phyloP scores from a whole-genome alignment of 2,888 invertebrate species.

The Salticus scenicus region DNA sequence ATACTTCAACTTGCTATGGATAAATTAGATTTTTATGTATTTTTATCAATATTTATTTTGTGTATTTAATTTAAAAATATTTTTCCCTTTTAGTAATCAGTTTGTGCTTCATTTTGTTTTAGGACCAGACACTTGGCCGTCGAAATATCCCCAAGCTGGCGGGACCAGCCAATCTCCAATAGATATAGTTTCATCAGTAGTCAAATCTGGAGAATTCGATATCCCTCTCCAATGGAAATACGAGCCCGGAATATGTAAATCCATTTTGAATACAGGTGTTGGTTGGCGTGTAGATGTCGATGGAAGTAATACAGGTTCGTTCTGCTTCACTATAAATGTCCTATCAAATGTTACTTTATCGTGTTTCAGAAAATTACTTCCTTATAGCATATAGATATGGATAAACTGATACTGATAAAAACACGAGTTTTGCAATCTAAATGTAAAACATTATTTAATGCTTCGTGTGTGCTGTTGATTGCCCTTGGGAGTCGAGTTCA shows the following conservation, averaged over 20 bases:
- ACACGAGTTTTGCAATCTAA: neutral
- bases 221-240: constrained; percentile 84
- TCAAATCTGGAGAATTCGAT: constrained; percentile 73
- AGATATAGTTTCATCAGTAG: constrained; percentile 82
- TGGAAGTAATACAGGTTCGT: constrained; percentile 45
- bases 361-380: neutral
- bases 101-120: no score
- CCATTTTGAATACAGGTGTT: constrained; percentile 86
- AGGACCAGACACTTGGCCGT: constrained; percentile 91
- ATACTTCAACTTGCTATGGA: no score
- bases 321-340: neutral
- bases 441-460: neutral
- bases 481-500: no score
- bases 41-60: no score
- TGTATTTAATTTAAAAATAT: no score
- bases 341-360: neutral
- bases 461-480: neutral
- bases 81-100: no score
- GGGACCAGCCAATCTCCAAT: constrained; percentile 92
- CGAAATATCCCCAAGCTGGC: constrained; percentile 85
- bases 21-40: no score
- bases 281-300: constrained; percentile 86
- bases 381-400: neutral
- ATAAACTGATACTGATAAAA: neutral
- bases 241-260: constrained; percentile 71